Percentiles rank a stretch among this genome's conserved stretches.
Conservation (phyloP, 2,888 invertebrate species). For the Idaea biselata region DNA sequence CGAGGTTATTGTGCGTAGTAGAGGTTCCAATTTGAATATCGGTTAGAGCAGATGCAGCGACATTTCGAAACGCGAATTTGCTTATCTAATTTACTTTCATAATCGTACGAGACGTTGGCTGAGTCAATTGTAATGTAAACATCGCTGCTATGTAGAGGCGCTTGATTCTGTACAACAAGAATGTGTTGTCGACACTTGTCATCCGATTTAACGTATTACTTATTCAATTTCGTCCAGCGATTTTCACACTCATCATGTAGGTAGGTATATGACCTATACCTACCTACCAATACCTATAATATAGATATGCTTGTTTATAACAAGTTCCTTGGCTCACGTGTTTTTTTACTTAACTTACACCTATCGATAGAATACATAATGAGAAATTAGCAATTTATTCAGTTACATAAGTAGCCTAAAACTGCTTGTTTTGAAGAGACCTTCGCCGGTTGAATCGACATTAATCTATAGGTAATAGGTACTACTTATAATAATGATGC, state of each 20-base stretch:
- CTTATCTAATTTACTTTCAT: constrained; percentile 40
- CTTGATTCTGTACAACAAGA: constrained; percentile 24
- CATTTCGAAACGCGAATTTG: constrained; percentile 32
- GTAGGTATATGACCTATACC: too few species aligned
- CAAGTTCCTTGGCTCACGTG: background rate
- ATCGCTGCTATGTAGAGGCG: constrained; percentile 16
- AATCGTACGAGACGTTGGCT: constrained; percentile 29
- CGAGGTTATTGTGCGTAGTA: constrained; percentile 22
- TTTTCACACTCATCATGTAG: constrained; percentile 21
- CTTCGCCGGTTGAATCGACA: background rate
- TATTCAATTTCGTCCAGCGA: constrained; percentile 20
- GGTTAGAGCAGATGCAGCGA: constrained; percentile 39
- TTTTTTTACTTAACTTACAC: background rate
- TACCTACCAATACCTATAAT: too few species aligned
- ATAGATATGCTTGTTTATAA: constrained; percentile 21
- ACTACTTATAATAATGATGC: too few species aligned
- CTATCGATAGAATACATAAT: background rate
- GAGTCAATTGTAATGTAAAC: constrained; percentile 30
- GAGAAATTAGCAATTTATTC: background rate
- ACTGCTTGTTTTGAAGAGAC: background rate
- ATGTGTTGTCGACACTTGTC: constrained; percentile 26
- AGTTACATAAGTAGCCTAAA: background rate
- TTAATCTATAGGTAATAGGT: too few species aligned
- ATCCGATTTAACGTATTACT: constrained; percentile 26
- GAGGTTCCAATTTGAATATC: constrained; percentile 36